phyloP scores from a whole-genome alignment of 2,888 invertebrate genomes.

The Macaria liturata region DNA sequence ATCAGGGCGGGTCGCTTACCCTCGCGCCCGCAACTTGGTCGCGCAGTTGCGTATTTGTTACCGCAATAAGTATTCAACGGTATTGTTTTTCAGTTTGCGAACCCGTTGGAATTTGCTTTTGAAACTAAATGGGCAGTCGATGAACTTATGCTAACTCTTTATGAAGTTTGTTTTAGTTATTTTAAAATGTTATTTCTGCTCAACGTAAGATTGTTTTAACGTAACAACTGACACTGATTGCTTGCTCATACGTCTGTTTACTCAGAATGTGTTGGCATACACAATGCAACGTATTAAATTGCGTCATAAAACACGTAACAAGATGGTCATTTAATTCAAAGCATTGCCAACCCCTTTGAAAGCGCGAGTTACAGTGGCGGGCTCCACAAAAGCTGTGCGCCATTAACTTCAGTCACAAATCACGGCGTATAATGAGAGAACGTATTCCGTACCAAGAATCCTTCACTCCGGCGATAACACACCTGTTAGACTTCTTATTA shows the following conservation, averaged over 20 bases:
- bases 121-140: background rate
- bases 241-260: too few species aligned
- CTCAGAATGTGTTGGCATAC: too few species aligned
- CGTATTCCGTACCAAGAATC: constrained; percentile 16
- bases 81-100: constrained; percentile 17
- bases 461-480: background rate
- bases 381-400: constrained; percentile 15
- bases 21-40: constrained; percentile 28
- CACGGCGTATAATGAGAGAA: constrained; percentile 22
- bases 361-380: constrained; percentile 14
- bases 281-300: background rate
- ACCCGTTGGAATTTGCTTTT: constrained; percentile 1
- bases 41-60: constrained; percentile 26
- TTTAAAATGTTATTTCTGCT: too few species aligned
- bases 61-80: constrained; percentile 12
- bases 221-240: too few species aligned
- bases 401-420: constrained; percentile 27
- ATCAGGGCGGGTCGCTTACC: constrained; percentile 37
- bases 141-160: too few species aligned
- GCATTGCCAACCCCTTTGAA: background rate
- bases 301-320: background rate
- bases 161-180: too few species aligned
- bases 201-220: too few species aligned
- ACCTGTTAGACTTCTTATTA: too few species aligned
- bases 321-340: constrained; percentile 15